Evolutionary conservation across 2,113 vertebrate genomes (phyloP).

Genomic region (Rhineura floridana): DNA sequence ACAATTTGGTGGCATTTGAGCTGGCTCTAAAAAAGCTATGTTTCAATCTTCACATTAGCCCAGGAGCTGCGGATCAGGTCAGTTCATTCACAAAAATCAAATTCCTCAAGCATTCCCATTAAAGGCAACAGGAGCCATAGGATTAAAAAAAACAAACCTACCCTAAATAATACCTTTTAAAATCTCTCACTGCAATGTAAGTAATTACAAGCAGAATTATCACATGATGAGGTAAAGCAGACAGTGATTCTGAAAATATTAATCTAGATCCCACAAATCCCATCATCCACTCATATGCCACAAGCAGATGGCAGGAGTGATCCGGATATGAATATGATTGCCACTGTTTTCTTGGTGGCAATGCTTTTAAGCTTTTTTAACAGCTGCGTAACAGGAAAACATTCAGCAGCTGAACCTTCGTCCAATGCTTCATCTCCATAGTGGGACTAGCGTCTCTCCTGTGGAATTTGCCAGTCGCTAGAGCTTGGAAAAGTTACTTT

Average conservation of each 20-base stretch:
- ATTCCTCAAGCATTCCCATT: too few species aligned
- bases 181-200: not conserved
- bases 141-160: not conserved
- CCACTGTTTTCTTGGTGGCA: not conserved
- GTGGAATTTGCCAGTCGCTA: too few species aligned
- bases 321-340: not conserved
- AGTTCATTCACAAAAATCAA: too few species aligned
- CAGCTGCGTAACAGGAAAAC: not conserved
- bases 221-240: not conserved
- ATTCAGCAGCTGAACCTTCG: not conserved
- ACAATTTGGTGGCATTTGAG: too few species aligned
- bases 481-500: too few species aligned
- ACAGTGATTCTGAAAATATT: not conserved
- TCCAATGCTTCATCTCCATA: not conserved
- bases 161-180: not conserved
- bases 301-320: not conserved
- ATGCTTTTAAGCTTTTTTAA: too few species aligned
- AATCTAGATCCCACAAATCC: not conserved
- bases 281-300: not conserved
- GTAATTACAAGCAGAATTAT: not conserved
- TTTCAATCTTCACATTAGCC: not conserved
- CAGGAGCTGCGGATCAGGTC: too few species aligned
- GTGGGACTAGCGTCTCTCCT: not conserved
- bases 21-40: too few species aligned
- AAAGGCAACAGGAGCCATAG: not conserved